A percentile compares a stretch with the other conserved stretches of the same genome.
These are phyloP conservation scores for Hybos culiciformis DNA, from an alignment of 2,888 invertebrate species.

Conservation along the genomic window DNA sequence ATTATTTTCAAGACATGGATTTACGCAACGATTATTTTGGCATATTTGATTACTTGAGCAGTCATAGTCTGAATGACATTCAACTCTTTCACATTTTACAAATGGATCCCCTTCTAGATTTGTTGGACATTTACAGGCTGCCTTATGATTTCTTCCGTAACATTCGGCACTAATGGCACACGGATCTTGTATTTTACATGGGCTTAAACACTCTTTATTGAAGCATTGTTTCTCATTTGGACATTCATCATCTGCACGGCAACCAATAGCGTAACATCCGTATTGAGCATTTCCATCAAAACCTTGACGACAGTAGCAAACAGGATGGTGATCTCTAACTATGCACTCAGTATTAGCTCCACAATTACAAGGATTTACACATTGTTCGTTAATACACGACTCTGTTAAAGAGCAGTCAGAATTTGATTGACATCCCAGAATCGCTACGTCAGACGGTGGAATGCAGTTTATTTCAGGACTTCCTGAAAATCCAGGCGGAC, in stretches of 20 bases:
- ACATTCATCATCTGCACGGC: conserved; percentile 71
- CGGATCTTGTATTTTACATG: conserved; percentile 64
- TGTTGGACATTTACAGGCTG: conserved; percentile 63
- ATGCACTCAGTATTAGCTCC: conserved; percentile 70
- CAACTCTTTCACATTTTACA: conserved; percentile 58
- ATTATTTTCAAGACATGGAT: conserved; percentile 56
- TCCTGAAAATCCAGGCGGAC: conserved; percentile 65
- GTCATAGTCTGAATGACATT: conserved; percentile 66
- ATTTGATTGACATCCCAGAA: conserved; percentile 62
- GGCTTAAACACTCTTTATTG: conserved; percentile 68
- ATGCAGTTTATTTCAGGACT: conserved; percentile 56
- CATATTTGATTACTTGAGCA: conserved; percentile 66
- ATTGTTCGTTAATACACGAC: conserved; percentile 67
- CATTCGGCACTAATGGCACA: conserved; percentile 78
- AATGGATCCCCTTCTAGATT: conserved; percentile 72
- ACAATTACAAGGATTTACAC: conserved; percentile 74
- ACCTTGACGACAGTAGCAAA: conserved; percentile 68
- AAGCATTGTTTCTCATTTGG: conserved; percentile 66
- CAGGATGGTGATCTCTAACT: conserved; percentile 71
- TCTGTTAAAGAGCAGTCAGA: conserved; percentile 69
- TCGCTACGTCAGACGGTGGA: conserved; percentile 48
- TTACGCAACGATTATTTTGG: conserved; percentile 55
- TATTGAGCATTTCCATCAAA: conserved; percentile 75
- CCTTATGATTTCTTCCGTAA: conserved; percentile 63
- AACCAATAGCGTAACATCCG: conserved; percentile 68